Percentiles rank a stretch among this genome's conserved stretches.
phyloP scores from a whole-genome alignment of 2,113 vertebrate genomes.

The Aix galericulata region DNA sequence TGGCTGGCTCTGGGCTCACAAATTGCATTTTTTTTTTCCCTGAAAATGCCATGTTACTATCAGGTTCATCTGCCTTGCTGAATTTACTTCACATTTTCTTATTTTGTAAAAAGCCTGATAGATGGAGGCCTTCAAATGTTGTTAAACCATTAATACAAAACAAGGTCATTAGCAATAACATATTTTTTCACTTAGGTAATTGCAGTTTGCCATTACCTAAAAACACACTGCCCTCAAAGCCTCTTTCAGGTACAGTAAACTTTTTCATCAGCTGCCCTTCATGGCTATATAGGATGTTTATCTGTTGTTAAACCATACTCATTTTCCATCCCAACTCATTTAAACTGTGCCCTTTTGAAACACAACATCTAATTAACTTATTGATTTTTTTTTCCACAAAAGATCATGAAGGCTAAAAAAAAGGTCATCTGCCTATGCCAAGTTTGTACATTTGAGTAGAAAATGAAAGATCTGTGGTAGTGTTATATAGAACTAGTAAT shows the following conservation, averaged over 20 bases:
- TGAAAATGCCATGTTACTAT: not conserved
- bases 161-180: not conserved
- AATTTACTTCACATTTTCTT: not conserved
- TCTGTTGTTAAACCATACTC: not conserved
- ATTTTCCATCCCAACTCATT: not conserved
- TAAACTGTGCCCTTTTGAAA: not conserved
- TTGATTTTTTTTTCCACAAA: not conserved
- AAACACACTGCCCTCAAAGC: not conserved
- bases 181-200: not conserved
- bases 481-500: not conserved
- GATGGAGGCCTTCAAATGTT: not conserved
- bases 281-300: not conserved
- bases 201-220: not conserved
- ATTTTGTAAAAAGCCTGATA: not conserved
- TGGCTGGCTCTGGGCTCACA: not conserved
- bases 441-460: conserved; percentile 4
- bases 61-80: not conserved
- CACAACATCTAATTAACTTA: conserved; percentile 6
- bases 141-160: not conserved
- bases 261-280: not conserved
- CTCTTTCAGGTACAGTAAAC: not conserved
- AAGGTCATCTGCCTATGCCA: not conserved
- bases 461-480: not conserved
- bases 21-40: not conserved
- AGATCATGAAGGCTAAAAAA: not conserved